Percentiles rank a stretch among this genome's conserved stretches.
Conservation (phyloP, 2,113 vertebrate species). For the Podiceps cristatus region DNA sequence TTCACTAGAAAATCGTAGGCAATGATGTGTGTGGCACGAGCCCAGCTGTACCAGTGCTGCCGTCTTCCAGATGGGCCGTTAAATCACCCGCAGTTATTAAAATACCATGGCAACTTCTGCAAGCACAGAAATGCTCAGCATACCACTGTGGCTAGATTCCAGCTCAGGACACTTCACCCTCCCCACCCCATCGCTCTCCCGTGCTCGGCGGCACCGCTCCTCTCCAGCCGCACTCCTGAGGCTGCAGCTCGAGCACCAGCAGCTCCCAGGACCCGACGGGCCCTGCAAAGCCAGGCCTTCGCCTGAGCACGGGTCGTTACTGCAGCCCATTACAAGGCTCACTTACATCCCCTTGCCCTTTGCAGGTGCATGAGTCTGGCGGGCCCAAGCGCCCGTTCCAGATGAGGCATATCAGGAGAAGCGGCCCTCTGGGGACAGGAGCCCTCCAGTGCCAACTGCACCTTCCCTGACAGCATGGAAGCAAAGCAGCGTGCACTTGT, state of each 20-base stretch:
- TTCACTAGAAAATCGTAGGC: not conserved
- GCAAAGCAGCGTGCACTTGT: not conserved
- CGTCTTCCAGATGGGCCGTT: not conserved
- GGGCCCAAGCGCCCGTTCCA: fast-evolving
- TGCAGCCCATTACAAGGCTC: not conserved
- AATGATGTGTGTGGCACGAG: not conserved
- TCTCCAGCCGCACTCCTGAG: not conserved
- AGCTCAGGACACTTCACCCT: fast-evolving
- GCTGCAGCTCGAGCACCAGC: not conserved
- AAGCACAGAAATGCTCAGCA: not conserved
- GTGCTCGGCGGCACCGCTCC: fast-evolving
- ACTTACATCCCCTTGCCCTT: not conserved
- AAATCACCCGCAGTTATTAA: not conserved
- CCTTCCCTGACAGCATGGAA: not conserved
- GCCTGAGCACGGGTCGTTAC: fast-evolving
- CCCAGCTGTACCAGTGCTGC: not conserved
- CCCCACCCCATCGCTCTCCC: not conserved
- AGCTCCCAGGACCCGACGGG: fast-evolving
- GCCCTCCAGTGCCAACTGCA: not conserved
- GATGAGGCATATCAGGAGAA: not conserved
- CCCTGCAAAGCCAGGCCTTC: not conserved
- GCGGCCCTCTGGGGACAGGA: not conserved
- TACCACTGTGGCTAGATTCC: not conserved
- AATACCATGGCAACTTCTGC: slow-evolving; percentile 35
- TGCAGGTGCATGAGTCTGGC: not conserved